phyloP scores from a whole-genome alignment of 2,888 invertebrate species.

The Dynastes hyllus region DNA sequence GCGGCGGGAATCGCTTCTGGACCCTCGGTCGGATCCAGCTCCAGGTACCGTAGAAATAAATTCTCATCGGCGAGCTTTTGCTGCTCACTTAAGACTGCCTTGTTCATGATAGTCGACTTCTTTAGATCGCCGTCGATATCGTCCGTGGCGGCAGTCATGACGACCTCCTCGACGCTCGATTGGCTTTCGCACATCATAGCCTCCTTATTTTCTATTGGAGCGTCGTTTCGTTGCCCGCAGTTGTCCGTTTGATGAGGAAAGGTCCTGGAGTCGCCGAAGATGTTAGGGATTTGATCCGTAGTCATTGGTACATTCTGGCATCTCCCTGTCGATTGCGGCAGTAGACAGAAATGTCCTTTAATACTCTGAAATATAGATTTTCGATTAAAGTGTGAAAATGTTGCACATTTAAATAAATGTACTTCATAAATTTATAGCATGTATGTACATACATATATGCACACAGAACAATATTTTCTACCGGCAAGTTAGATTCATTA shows the following conservation, averaged over 20 bases:
- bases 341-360: conserved; percentile 83
- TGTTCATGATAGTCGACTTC: conserved; percentile 62
- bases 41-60: conserved; percentile 82
- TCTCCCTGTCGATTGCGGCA: conserved; percentile 78
- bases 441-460: too few relatives aligned
- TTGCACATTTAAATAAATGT: too few relatives aligned
- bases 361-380: conserved; percentile 70
- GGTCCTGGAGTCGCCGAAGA: conserved; percentile 31
- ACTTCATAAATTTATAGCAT: too few relatives aligned
- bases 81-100: conserved; percentile 62
- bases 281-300: conserved; percentile 36
- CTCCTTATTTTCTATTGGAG: conserved; percentile 33
- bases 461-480: too few relatives aligned
- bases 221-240: conserved; percentile 48
- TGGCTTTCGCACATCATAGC: conserved; percentile 71
- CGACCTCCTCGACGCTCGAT: conserved; percentile 70
- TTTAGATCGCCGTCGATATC: conserved; percentile 62
- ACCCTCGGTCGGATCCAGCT: conserved; percentile 84
- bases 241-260: conserved; percentile 28
- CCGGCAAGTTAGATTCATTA: too few relatives aligned
- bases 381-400: too few relatives aligned
- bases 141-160: conserved; percentile 69
- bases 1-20: conserved; percentile 75
- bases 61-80: conserved; percentile 78
- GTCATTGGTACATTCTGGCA: conserved; percentile 70